Conservation (phyloP, 2,113 vertebrate species). For the Semnornis frantzii region DNA sequence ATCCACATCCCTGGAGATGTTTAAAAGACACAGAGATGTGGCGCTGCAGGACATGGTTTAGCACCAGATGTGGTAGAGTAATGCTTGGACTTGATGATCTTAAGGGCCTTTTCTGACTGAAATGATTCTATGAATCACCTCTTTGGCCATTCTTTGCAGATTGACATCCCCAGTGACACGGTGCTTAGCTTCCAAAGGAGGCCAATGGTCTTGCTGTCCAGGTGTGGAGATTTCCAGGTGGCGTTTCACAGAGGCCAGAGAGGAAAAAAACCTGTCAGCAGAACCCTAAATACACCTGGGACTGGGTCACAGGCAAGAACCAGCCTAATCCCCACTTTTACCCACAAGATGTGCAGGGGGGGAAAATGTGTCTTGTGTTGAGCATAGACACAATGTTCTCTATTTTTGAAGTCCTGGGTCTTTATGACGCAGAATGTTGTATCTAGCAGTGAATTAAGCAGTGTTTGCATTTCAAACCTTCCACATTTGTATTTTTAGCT, state of each 20-base stretch:
- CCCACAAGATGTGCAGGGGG: not conserved
- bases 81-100: too few relatives aligned
- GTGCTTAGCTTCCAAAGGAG: not conserved
- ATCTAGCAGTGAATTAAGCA: conserved; percentile 18
- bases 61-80: too few relatives aligned
- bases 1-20: too few relatives aligned
- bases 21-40: too few relatives aligned
- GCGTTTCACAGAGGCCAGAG: not conserved
- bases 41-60: too few relatives aligned
- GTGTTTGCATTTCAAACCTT: conserved; percentile 61
- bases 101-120: too few relatives aligned
- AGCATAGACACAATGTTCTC: not conserved
- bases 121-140: not conserved
- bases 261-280: not conserved
- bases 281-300: not conserved
- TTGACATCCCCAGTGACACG: fast-evolving
- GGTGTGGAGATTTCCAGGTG: not conserved
- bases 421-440: not conserved
- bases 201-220: not conserved
- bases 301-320: not conserved
- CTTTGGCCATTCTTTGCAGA: not conserved
- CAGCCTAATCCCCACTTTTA: not conserved
- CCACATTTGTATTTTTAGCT: conserved; percentile 69
- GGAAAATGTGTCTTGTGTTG: fast-evolving
- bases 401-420: not conserved